Evolutionary conservation across 1,140 invertebrate species (phyloP).

Genomic region (Lepidurus apus): DNA sequence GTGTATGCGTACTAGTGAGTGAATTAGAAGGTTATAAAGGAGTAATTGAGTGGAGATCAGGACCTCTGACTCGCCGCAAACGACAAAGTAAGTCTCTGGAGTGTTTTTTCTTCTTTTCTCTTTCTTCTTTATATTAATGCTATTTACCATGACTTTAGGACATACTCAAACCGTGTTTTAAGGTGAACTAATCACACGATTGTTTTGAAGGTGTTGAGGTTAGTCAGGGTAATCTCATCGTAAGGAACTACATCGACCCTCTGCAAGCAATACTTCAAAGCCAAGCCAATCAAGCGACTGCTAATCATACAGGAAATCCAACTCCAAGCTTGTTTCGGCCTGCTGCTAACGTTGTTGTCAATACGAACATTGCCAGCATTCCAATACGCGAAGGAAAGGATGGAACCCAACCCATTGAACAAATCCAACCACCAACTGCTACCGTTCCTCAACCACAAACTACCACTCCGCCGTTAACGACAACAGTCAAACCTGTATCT

Average conservation of each 20-base stretch:
- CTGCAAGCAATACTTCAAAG: not conserved
- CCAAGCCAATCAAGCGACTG: not conserved
- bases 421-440: not conserved
- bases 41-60: not conserved
- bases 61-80: not conserved
- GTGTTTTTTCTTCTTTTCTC: not conserved
- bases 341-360: not conserved
- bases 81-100: not conserved
- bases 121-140: not conserved
- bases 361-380: not conserved
- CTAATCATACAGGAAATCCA: not conserved
- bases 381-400: not conserved
- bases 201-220: no score
- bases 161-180: not conserved
- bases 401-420: not conserved
- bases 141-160: not conserved
- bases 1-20: not conserved
- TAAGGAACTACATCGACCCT: not conserved
- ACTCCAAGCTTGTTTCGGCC: not conserved
- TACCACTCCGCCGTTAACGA: no score
- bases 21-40: not conserved
- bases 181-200: no score
- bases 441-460: no score
- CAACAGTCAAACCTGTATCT: no score
- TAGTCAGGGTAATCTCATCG: no score